Base-by-base conservation (phyloP, 2,888 invertebrate species). In the Spatulosminthurus flaviceps region DNA sequence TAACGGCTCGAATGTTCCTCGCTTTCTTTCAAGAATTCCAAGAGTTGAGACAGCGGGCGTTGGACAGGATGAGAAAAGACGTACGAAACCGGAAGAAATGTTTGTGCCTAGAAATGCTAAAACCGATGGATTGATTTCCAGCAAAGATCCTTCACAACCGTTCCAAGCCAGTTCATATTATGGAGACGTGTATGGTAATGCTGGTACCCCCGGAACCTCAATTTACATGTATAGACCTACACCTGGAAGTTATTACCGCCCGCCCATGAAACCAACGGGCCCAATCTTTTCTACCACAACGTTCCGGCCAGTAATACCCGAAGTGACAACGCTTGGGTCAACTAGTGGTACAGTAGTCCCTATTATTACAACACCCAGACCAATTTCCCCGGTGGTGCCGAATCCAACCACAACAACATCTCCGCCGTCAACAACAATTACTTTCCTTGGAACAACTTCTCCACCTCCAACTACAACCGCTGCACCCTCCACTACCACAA, bases 241-340 rank as follows among this genome's bases (percentile, higher is more conserved):
- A 19, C 51, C 51, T n/a, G n/a, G n/a, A n/a, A 61, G 21, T 61
- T 74, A 74, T 28, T 74, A 29, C 29, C 61, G 34, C 0, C 74
- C 74, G 16, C 5, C 60, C 1, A 29, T 61, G 7, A 74, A 74
- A 74, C 78, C 78, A 2, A 22, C 51, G 16, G 21, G 21, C n/a
- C 22, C 9, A 2, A 24, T 13, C n/a, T n/a, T n/a, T 22, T 2
- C 21, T 0, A 9, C 64, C 9, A 34, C 72, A 22, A 77, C 70
- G 2, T 42, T 42, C 11, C 19, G 43, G 19, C 67, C 69, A 9
- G 24, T n/a, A n/a, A 70, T n/a, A 22, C 26, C n/a, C n/a, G n/a
- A n/a, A n/a, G n/a, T n/a, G n/a, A n/a, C n/a, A n/a, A n/a, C n/a
- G n/a, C n/a, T n/a, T n/a, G n/a, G n/a, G n/a, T n/a, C n/a, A n/a